These are phyloP conservation scores for Rotaria magnacalcarata DNA, from an alignment of 2,888 invertebrate genomes.

Conservation along the genomic window DNA sequence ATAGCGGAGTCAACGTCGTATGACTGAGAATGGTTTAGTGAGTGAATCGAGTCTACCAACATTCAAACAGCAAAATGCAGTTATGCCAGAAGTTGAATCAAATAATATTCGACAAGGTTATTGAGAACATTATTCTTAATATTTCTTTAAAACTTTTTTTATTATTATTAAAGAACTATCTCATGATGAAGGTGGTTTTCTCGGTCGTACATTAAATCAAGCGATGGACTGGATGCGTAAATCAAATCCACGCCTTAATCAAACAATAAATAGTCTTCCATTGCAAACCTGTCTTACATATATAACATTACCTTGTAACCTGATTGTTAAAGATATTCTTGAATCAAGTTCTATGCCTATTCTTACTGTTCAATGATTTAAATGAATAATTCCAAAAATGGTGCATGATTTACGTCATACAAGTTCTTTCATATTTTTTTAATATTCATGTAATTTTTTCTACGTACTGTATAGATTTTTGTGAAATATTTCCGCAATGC, in stretches of 20 bases:
- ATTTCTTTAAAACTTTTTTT: background rate
- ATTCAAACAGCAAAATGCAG: background rate
- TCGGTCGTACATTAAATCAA: conserved; percentile 16
- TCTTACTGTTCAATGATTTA: background rate
- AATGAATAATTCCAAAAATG: background rate
- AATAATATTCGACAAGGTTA: conserved; percentile 10
- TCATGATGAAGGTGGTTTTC: background rate
- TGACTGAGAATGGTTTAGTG: too few species aligned
- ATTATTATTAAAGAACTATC: background rate
- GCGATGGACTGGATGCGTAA: background rate
- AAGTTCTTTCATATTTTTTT: background rate
- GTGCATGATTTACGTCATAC: background rate
- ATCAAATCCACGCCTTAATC: background rate
- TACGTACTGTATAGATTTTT: background rate
- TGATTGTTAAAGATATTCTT: conserved; percentile 19
- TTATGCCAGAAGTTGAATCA: background rate
- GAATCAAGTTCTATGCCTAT: background rate
- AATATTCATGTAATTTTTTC: background rate
- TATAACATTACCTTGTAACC: background rate
- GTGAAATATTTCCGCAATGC: background rate
- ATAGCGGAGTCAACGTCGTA: background rate
- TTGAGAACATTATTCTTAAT: background rate
- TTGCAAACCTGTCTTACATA: conserved; percentile 6
- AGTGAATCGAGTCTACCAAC: background rate
- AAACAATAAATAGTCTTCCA: background rate